These are phyloP conservation scores for Tupiocoris notatus DNA, from an alignment of 2,888 invertebrate species.

Conservation along the genomic window DNA sequence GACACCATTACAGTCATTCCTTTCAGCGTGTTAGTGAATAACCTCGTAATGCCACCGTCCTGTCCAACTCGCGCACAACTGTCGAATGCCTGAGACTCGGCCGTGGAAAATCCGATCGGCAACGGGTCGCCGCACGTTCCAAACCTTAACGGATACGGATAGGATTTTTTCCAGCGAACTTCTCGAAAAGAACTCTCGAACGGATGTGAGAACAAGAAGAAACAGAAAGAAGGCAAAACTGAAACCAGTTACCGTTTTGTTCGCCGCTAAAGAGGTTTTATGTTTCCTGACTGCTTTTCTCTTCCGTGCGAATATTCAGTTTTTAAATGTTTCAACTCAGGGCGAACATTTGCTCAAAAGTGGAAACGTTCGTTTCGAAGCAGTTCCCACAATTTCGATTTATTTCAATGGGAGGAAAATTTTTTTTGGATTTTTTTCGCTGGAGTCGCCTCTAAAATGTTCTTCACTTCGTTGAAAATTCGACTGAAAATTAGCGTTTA, in stretches of 20 bases:
- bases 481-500: too few relatives aligned
- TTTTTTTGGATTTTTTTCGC: too few relatives aligned
- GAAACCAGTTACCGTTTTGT: not conserved
- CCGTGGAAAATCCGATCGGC: constrained; percentile 34
- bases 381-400: too few relatives aligned
- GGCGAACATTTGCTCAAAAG: too few relatives aligned
- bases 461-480: too few relatives aligned
- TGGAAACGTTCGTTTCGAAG: too few relatives aligned
- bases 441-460: too few relatives aligned
- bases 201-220: not conserved
- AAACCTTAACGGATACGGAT: constrained; percentile 35
- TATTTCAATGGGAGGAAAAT: too few relatives aligned
- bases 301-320: not conserved
- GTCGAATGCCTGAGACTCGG: constrained; percentile 9
- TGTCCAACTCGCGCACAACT: constrained; percentile 13
- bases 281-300: not conserved
- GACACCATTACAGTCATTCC: too few relatives aligned
- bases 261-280: not conserved
- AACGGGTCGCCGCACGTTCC: constrained; percentile 39
- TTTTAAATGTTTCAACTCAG: too few relatives aligned
- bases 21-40: too few relatives aligned
- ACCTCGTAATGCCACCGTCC: constrained; percentile 29
- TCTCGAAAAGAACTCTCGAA: not conserved
- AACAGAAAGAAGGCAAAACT: not conserved
- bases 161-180: not conserved